Evolutionary conservation across 2,888 invertebrate species (phyloP).

Genomic region (Mystacides longicornis): DNA sequence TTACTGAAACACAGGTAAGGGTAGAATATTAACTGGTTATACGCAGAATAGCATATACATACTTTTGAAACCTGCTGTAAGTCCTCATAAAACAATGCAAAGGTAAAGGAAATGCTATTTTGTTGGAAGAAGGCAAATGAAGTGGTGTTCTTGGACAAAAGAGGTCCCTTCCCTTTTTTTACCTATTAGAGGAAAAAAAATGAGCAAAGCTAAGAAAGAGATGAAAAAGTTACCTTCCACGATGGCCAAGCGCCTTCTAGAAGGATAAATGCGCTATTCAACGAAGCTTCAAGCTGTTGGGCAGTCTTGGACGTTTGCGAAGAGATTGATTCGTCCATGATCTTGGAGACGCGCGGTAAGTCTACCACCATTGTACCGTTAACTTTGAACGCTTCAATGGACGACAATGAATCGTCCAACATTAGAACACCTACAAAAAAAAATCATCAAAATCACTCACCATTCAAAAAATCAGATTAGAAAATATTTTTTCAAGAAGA

Average conservation of each 20-base stretch:
- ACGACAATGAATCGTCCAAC: constrained; percentile 27
- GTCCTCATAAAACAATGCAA: too few relatives aligned
- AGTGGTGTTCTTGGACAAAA: too few relatives aligned
- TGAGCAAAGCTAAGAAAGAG: too few relatives aligned
- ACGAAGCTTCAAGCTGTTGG: constrained; percentile 29
- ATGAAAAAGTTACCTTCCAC: constrained; percentile 30
- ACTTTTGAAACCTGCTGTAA: too few relatives aligned
- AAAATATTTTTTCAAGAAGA: too few relatives aligned
- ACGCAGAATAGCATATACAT: too few relatives aligned
- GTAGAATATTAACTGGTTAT: too few relatives aligned
- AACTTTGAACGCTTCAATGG: constrained; percentile 32
- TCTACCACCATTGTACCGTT: constrained; percentile 35
- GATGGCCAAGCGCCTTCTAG: constrained; percentile 34
- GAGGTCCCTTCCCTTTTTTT: too few relatives aligned
- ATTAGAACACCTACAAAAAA: constrained; percentile 31
- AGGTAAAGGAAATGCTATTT: too few relatives aligned
- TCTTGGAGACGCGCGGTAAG: constrained; percentile 33
- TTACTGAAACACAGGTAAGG: too few relatives aligned
- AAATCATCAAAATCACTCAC: neutral
- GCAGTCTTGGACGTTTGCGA: constrained; percentile 13
- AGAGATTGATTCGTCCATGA: neutral
- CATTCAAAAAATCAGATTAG: neutral
- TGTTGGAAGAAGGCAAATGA: too few relatives aligned
- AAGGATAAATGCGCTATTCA: constrained; percentile 28
- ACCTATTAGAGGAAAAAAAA: too few relatives aligned